Evolutionary conservation across 2,797 vertebrate species (phyloP).

Genomic region (Choloepus didactylus): DNA sequence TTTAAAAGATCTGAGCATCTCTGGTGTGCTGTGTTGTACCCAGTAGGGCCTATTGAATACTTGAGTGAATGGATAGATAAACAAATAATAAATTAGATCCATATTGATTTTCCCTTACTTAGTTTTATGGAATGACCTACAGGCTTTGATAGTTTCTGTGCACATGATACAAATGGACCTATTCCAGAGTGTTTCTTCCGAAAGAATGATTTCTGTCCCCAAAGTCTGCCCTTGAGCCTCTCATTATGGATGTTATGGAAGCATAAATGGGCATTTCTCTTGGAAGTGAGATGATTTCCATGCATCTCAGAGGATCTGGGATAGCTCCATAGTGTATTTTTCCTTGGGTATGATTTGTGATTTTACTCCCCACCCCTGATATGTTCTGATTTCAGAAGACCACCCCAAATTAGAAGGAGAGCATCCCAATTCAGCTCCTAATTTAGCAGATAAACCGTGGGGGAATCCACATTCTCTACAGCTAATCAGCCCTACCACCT

Average conservation of each 20-base stretch:
- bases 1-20: not conserved
- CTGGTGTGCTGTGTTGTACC: not conserved
- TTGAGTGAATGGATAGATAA: not conserved
- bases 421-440: not conserved
- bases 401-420: not conserved
- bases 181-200: not conserved
- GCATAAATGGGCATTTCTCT: not conserved
- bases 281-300: slow-evolving; percentile 8
- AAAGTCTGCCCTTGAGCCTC: not conserved
- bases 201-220: not conserved
- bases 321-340: not conserved
- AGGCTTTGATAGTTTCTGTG: not conserved
- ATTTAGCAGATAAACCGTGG: not conserved
- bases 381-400: slow-evolving; percentile 52
- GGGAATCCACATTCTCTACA: accelerated
- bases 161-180: not conserved
- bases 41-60: not conserved
- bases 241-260: not conserved
- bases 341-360: not conserved
- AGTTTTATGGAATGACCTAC: not conserved
- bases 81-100: not conserved
- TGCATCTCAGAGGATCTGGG: not conserved
- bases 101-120: not conserved
- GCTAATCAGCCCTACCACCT: not conserved
- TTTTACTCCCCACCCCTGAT: not conserved